Evolutionary conservation across 1,140 invertebrate genomes (phyloP).

Genomic region (Lepidurus couesii): DNA sequence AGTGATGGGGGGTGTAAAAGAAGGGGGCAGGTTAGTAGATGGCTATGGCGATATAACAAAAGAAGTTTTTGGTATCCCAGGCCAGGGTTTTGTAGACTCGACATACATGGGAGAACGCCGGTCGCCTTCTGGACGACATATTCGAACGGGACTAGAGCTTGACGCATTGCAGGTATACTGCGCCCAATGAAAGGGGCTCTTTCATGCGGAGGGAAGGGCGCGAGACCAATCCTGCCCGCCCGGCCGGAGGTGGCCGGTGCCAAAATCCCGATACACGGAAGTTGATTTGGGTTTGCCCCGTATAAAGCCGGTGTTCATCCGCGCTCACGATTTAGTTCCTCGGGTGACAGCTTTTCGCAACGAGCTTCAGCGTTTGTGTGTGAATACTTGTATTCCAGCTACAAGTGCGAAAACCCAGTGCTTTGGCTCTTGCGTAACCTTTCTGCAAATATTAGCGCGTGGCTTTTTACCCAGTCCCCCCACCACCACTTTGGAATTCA

Average conservation of each 20-base stretch:
- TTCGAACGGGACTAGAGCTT: constrained; percentile 18
- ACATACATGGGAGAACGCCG: constrained; percentile 20
- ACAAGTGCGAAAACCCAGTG: constrained; percentile 1
- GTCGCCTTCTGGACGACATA: constrained; percentile 20
- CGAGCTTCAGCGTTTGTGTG: not conserved
- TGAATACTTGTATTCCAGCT: not conserved
- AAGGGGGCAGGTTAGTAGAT: not conserved
- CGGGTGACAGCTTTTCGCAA: constrained; percentile 5
- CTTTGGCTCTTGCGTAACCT: not conserved
- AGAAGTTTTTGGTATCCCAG: not conserved
- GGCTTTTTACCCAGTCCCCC: not conserved
- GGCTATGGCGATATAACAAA: not conserved
- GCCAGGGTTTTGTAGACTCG: constrained; percentile 12
- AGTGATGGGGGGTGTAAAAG: not conserved
- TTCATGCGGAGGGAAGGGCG: not conserved
- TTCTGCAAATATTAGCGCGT: not conserved
- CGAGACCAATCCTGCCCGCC: constrained; percentile 12
- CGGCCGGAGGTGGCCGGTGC: constrained; percentile 15
- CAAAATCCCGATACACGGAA: constrained; percentile 21
- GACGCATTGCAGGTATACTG: constrained; percentile 13
- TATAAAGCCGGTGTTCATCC: constrained; percentile 21
- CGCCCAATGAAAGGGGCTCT: not conserved
- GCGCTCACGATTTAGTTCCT: constrained; percentile 21
- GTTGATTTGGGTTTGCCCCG: constrained; percentile 10
- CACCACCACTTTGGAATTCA: not conserved